A percentile compares a stretch with the other conserved stretches of the same genome.
Conservation (phyloP, 2,888 invertebrate genomes). For the Anorthoa munda region DNA sequence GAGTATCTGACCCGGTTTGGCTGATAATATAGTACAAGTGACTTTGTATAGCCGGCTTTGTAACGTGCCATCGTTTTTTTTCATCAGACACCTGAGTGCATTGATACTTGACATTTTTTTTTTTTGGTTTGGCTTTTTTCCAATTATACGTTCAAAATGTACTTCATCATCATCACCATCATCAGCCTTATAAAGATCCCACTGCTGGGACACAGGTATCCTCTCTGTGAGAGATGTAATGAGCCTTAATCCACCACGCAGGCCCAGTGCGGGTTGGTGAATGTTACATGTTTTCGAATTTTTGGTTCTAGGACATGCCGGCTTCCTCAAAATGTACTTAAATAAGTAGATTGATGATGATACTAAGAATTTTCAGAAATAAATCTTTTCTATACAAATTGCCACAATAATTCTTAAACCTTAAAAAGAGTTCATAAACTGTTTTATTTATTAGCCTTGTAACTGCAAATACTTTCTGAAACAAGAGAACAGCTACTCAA, state of each 20-base stretch:
- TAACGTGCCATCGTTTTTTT: slow-evolving; percentile 23
- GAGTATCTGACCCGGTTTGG: slow-evolving; percentile 18
- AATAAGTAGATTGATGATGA: not conserved
- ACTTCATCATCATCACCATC: too few species aligned
- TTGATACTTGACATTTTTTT: not conserved
- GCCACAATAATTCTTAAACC: not conserved
- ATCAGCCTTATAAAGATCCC: too few species aligned
- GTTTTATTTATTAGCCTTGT: not conserved
- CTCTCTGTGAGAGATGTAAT: too few species aligned
- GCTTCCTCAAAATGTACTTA: too few species aligned
- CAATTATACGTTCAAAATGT: too few species aligned
- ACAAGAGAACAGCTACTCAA: not conserved
- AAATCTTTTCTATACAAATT: not conserved
- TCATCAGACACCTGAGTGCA: slow-evolving; percentile 1
- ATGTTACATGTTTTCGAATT: too few species aligned
- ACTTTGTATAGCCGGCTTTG: slow-evolving; percentile 2
- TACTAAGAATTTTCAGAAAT: not conserved
- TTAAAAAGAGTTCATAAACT: not conserved
- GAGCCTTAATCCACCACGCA: too few species aligned
- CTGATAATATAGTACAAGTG: not conserved
- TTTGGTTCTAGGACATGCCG: too few species aligned
- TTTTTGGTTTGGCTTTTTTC: too few species aligned
- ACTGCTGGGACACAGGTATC: too few species aligned
- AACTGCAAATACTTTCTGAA: slow-evolving; percentile 9
- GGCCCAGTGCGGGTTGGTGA: too few species aligned